Base-by-base conservation (phyloP, 2,797 vertebrate genomes). In the Tangara arthus region DNA sequence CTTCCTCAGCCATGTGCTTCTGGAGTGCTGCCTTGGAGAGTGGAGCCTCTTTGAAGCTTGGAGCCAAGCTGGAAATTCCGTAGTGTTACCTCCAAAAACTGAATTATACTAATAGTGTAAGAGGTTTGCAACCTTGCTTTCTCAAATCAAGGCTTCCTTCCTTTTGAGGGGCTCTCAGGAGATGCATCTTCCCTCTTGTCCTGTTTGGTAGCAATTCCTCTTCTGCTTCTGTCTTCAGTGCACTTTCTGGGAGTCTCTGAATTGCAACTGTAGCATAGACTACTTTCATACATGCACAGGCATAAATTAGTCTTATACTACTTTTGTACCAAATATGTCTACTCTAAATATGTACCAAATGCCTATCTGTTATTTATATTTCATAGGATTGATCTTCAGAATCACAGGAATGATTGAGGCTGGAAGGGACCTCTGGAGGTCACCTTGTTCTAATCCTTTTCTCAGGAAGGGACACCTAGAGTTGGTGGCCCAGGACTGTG, bases 241-340 rank as follows among this genome's bases (percentile, higher is more conserved):
- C 2, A 3, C 24, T 55, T 82, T 65, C 60, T 83, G 34, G 1
- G 34, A 65, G n/a, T 55, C 8, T 32, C 55, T 78, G 53, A 60
- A 60, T 16, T 69, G n/a, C 1, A 3, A 1, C 19, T 42, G 19
- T 53, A 65, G 26, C 18, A 34, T 17, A 41, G n/a, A 57, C 11
- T 34, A 60, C 3, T 86, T 90, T 64, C 49, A 20, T 15, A 34
- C 6, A 46, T 12, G 20, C 2, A 7, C 0, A 1, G 1, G 0
- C 46, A 57, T 15, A 41, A 15, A 27, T 83, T 42, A 85, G 4
- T 50, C 26, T 72, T 42, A 2, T 2, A 8, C 9, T 42, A 12
- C 39, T 37, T 73, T 56, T 90, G 12, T 53, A 42, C 30, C 69
- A 64, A 52, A 30, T 47, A 27, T 4, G 2, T 63, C 32, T 66